phyloP scores from a whole-genome alignment of 2,113 vertebrate species.

The Perognathus longimembris region DNA sequence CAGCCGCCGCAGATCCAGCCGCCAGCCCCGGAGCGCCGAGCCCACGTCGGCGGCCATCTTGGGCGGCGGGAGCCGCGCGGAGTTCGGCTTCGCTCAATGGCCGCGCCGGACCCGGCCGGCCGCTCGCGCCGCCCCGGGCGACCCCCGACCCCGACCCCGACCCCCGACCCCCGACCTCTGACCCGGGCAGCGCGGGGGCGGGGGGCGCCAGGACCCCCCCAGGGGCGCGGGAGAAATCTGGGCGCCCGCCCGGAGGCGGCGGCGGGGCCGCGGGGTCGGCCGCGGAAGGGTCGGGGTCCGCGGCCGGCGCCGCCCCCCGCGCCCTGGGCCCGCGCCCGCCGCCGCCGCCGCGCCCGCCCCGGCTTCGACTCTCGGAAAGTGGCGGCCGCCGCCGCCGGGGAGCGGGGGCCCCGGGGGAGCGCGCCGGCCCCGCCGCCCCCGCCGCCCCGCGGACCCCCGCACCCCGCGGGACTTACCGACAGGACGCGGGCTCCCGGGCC shows the following conservation, averaged over 20 bases:
- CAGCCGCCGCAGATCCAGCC: slow-evolving; percentile 96
- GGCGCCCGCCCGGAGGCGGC: slow-evolving; percentile 62
- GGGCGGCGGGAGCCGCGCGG: slow-evolving; percentile 92
- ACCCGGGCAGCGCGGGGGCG: slow-evolving; percentile 75
- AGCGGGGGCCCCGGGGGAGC: slow-evolving; percentile 33
- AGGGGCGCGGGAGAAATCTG: slow-evolving; percentile 50
- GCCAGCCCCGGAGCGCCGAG: slow-evolving; percentile 98
- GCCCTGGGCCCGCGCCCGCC: slow-evolving; percentile 53
- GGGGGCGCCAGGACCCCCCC: slow-evolving; percentile 45
- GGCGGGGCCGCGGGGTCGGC: slow-evolving; percentile 15
- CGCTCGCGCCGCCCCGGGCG: no score
- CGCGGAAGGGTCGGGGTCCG: slow-evolving; percentile 29
- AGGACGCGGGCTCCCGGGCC: no score
- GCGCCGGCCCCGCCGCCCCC: slow-evolving; percentile 55
- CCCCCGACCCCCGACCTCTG: slow-evolving; percentile 64
- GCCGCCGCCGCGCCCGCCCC: slow-evolving; percentile 26
- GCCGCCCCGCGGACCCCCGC: slow-evolving; percentile 53
- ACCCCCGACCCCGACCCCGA: slow-evolving; percentile 80
- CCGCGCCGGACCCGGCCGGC: slow-evolving; percentile 83
- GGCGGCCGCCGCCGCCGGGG: slow-evolving; percentile 46
- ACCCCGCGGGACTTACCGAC: no score
- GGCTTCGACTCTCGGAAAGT: no score
- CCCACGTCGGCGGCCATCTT: slow-evolving; percentile 99
- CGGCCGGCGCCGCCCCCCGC: slow-evolving; percentile 8
- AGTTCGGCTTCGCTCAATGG: slow-evolving; percentile 87